phyloP scores from a whole-genome alignment of 2,113 vertebrate species.

The Corydoras sp. region DNA sequence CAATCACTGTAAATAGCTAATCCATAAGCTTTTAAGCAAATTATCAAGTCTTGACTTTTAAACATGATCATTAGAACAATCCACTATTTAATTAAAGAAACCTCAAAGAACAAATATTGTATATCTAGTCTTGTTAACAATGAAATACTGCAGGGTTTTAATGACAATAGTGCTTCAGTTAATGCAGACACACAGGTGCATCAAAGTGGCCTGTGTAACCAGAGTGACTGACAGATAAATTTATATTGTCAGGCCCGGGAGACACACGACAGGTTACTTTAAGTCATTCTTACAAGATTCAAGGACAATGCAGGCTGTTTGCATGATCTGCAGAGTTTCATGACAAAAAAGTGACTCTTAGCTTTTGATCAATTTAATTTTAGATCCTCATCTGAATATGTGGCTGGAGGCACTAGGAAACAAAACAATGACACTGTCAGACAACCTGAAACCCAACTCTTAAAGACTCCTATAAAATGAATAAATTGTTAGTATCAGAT shows the following conservation, averaged over 20 bases:
- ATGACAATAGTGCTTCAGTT: not conserved
- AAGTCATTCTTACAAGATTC: slow-evolving; percentile 38
- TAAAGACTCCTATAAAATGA: too few species aligned
- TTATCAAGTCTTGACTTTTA: too few species aligned
- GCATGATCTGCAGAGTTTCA: slow-evolving; percentile 1
- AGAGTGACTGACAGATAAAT: not conserved
- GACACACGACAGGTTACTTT: not conserved
- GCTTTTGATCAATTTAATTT: slow-evolving; percentile 1
- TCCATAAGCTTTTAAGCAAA: too few species aligned
- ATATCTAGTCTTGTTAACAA: not conserved
- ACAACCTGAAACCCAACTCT: too few species aligned
- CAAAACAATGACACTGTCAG: too few species aligned
- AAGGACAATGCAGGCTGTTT: slow-evolving; percentile 56
- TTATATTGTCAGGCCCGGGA: not conserved
- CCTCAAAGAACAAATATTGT: not conserved
- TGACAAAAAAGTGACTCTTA: slow-evolving; percentile 11
- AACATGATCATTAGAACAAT: too few species aligned
- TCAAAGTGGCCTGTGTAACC: slow-evolving; percentile 14
- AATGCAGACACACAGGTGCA: slow-evolving; percentile 39
- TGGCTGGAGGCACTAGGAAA: not conserved
- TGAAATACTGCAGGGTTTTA: not conserved
- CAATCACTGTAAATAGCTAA: too few species aligned
- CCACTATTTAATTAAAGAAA: too few species aligned
- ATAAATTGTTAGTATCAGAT: too few species aligned
- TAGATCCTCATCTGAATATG: not conserved